Evolutionary conservation across 2,113 vertebrate species (phyloP).

Genomic region (Lipophrys pholis): DNA sequence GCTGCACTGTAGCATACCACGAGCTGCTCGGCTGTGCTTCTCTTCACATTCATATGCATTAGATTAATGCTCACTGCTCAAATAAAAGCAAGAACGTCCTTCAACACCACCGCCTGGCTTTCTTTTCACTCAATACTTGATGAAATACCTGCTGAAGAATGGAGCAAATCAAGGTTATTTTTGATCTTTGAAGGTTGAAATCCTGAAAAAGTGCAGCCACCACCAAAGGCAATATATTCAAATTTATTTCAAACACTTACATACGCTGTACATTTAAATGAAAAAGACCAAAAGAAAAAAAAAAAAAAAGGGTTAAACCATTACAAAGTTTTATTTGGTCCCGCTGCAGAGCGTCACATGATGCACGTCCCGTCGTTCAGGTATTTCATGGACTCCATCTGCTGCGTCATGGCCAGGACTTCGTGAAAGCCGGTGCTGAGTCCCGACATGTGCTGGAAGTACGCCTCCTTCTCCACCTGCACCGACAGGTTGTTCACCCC

Average conservation of each 20-base stretch:
- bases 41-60: conserved; percentile 73
- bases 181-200: too few species aligned
- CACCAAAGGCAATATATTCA: conserved; percentile 67
- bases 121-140: background rate
- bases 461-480: conserved; percentile 98
- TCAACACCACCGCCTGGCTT: background rate
- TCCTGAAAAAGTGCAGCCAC: too few species aligned
- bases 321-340: conserved; percentile 59
- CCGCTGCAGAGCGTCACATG: conserved; percentile 83
- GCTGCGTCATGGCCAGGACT: conserved; percentile 94
- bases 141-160: background rate
- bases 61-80: conserved; percentile 75
- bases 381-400: conserved; percentile 94
- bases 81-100: conserved; percentile 59
- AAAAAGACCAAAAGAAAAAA: conserved; percentile 1
- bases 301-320: background rate
- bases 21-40: conserved; percentile 43
- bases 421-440: conserved; percentile 96
- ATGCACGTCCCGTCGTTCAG: conserved; percentile 95
- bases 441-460: conserved; percentile 99
- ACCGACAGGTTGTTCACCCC: conserved; percentile 96
- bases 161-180: too few species aligned
- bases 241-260: conserved; percentile 70
- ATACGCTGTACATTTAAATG: conserved; percentile 66
- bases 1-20: conserved; percentile 41